Evolutionary conservation across 2,797 vertebrate species (phyloP), one percentile per base, ranked within the genome.

Genomic region (Protonibea diacanthus): DNA sequence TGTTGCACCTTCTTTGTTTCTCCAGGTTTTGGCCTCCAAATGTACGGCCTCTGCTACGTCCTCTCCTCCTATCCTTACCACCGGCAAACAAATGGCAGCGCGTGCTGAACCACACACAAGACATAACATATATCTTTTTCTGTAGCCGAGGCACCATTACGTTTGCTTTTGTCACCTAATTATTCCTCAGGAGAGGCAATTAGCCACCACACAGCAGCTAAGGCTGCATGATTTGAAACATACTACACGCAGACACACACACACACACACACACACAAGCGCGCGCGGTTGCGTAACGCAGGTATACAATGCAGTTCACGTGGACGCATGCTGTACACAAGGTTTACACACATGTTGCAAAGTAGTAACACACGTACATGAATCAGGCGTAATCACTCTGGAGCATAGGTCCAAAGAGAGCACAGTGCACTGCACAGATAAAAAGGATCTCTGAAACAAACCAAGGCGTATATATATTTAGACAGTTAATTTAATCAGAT

Each of bases 181-280:
- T 93, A 90, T 93, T 95, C 68, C 89, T 95, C 89, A 82, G 93
- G 89, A 93, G 91, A 95, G 66, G 76, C 90, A 95, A 96, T 95
- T 96, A 96, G 76, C 80, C 89, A 93, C 90, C 91, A 67, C 52
- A 47, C 78, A 77, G 59, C 80, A 83, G 88, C 89, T 75, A 38
- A 45, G 42, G 27, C 57, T 80, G 71, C 80, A n/a, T 86, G 85
- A 87, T 78, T 60, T 77, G 49, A 91, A 86, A 87, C 81, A 82
- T 74, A 12, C 80, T 51, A 82, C 64, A 81, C 76, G 55, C 84
- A 65, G 29, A 23, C 61, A 56, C 42, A 13, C 44, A 45, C 59
- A 82, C 66, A 81, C 76, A 57, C 84, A 81, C 66, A 81, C 76
- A 57, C 84, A 45, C 59, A 38, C 45, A 60, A n/a, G n/a, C n/a